Base-by-base conservation (phyloP, 2,797 vertebrate genomes). In the Acanthurus leucopareius region DNA sequence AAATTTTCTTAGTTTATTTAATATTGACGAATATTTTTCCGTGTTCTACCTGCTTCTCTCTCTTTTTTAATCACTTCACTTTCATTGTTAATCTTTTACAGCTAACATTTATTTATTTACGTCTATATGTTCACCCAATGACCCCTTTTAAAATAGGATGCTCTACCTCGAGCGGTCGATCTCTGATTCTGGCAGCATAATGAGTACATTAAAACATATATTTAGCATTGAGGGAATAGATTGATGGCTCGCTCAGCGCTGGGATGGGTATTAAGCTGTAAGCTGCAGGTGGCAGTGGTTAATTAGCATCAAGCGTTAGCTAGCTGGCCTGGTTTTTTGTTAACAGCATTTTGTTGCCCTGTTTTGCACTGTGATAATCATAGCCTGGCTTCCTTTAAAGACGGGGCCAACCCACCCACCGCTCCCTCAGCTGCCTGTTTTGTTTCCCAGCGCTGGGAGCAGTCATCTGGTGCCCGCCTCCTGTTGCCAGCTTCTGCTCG, bases 371-470 rank as follows among this genome's bases (percentile, higher is more conserved):
- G 86, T 16, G 88, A 88, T 92, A 91, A 94, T 94, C 89, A 92
- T 63, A 91, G 88, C 80, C 82, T 86, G 77, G 79, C 84, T 90
- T 71, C 82, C 79, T 87, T 77, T 71, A 76, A 85, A 88, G 82
- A 89, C 81, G 22, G 68, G 82, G 78, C 79, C 75, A 69, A 73
- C 79, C 83, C 89, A 69, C 84, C 89, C 91, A 77, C 73, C 64
- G 73, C 86, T 85, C 79, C 52, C 85, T 75, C 91, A 91, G 92
- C 93, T 93, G 90, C 86, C 85, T 83, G 87, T 88, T 87, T 88
- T 84, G 78, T 25, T 90, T 89, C 80, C 71, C 54, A 20, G 69
- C 3, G 71, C 80, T 57, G 78, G 77, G 78, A 84, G 75, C 69
- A 83, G 78, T 88, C 86, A 77, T 88, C 83, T 81, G 84, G 51